phyloP scores from a whole-genome alignment of 2,113 vertebrate species.

The Egretta garzetta region DNA sequence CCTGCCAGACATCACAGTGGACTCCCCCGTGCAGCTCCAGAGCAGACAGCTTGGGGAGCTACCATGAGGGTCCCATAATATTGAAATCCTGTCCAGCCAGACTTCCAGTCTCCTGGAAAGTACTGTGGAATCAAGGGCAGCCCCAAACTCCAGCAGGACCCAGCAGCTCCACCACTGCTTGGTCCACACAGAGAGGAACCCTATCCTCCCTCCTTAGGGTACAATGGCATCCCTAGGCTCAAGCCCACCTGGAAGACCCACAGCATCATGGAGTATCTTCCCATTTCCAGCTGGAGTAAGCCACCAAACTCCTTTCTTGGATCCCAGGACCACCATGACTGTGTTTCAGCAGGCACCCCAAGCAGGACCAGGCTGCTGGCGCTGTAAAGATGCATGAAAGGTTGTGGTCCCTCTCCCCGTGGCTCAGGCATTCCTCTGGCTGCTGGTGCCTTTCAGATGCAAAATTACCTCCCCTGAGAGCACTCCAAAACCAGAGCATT shows the following conservation, averaged over 20 bases:
- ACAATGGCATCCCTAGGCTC: not conserved
- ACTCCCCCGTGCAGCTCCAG: not conserved
- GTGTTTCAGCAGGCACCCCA: not conserved
- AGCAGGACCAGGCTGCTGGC: not conserved
- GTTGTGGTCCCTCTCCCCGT: not conserved
- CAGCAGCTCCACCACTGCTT: not conserved
- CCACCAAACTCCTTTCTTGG: not conserved
- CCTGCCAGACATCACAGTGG: not conserved
- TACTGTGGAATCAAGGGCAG: not conserved
- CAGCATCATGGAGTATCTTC: not conserved
- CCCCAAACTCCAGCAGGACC: not conserved
- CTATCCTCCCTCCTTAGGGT: not conserved
- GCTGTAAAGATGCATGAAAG: not conserved
- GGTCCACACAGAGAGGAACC: fast-evolving
- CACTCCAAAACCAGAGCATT: not conserved
- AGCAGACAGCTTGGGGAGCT: not conserved
- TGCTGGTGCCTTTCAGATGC: not conserved
- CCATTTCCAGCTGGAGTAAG: not conserved
- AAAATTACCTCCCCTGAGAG: not conserved
- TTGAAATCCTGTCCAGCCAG: not conserved
- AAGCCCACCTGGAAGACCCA: not conserved
- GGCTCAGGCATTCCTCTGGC: not conserved
- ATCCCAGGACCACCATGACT: not conserved
- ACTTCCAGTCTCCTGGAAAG: not conserved
- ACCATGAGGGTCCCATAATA: not conserved